Percentiles rank a stretch among this genome's conserved stretches.
Evolutionary conservation across 2,797 vertebrate species (phyloP).

Genomic region (Syndactyla subalaris): DNA sequence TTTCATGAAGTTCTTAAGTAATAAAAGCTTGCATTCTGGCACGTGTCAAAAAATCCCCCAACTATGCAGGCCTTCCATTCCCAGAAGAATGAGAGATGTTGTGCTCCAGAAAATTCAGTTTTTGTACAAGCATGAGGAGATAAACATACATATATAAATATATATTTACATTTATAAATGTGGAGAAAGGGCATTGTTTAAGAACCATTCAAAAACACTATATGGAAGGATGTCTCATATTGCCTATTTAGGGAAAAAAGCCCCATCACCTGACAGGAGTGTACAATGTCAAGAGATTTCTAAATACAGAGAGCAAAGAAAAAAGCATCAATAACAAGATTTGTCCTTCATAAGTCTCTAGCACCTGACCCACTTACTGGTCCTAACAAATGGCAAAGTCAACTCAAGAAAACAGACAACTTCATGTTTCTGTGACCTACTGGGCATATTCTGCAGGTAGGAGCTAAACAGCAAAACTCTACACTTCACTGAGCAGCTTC

Average conservation of each 20-base stretch:
- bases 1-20: constrained; percentile 20
- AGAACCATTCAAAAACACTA: background rate
- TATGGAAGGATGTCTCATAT: background rate
- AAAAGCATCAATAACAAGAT: background rate
- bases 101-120: background rate
- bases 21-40: background rate
- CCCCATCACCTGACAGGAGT: background rate
- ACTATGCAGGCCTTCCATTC: background rate
- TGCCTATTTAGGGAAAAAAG: background rate
- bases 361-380: background rate
- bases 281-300: background rate
- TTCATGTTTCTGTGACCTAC: background rate
- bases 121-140: background rate
- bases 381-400: background rate
- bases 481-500: background rate
- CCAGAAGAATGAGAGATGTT: background rate
- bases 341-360: background rate
- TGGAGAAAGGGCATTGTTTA: background rate
- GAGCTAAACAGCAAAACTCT: background rate
- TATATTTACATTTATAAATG: background rate
- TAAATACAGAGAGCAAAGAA: background rate
- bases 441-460: background rate
- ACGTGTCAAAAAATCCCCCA: background rate
- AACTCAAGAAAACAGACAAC: background rate
- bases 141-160: background rate